Conservation (phyloP, 2,797 vertebrate genomes). For the Lateolabrax maculatus region DNA sequence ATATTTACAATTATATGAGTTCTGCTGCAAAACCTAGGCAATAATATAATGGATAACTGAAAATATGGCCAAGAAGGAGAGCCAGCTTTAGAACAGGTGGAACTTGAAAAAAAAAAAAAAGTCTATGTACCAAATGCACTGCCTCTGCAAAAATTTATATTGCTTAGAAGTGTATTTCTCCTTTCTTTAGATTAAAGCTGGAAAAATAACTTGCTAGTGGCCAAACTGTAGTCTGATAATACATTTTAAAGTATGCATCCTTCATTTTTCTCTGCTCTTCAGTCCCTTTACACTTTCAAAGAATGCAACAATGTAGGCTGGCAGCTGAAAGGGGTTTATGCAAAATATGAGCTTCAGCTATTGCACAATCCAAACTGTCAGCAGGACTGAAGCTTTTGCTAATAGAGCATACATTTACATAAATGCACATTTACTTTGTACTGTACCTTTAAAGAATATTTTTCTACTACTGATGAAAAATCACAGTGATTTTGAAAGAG, state of each 20-base stretch:
- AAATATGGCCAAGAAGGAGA: slow-evolving; percentile 6
- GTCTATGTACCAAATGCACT: background rate
- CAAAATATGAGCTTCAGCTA: background rate
- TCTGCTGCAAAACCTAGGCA: slow-evolving; percentile 10
- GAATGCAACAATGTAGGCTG: background rate
- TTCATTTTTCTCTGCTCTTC: background rate
- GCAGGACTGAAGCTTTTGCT: background rate
- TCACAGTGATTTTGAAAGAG: too few species aligned
- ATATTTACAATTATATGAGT: slow-evolving; percentile 31
- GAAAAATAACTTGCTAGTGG: slow-evolving; percentile 9
- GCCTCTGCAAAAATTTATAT: slow-evolving; percentile 34
- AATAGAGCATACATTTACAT: background rate
- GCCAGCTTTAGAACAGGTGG: slow-evolving; percentile 15
- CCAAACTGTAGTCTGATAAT: slow-evolving; percentile 21
- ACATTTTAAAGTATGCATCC: slow-evolving; percentile 21
- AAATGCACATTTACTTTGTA: background rate
- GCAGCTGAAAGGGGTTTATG: background rate
- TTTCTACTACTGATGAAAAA: background rate
- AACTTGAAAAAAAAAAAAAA: slow-evolving; percentile 29
- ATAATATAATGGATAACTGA: slow-evolving; percentile 3
- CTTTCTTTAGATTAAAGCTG: slow-evolving; percentile 11
- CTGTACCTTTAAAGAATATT: background rate
- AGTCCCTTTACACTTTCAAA: slow-evolving; percentile 1
- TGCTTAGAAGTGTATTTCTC: slow-evolving; percentile 19
- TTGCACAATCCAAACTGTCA: background rate